Evolutionary conservation across 2,797 vertebrate genomes (phyloP).

Genomic region (Champsocephalus gunnari): DNA sequence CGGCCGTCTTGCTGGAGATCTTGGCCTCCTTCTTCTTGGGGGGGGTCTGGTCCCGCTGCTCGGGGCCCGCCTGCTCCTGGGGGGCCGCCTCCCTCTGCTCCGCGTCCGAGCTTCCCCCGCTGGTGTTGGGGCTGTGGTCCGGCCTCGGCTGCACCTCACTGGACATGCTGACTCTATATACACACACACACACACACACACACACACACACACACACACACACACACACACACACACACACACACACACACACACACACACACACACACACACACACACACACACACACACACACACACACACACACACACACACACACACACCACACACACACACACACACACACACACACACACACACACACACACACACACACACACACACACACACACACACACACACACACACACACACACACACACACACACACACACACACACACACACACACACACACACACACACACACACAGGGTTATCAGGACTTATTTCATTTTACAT

Average conservation of each 20-base stretch:
- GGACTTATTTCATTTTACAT: too few relatives aligned
- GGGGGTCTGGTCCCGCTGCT: slow-evolving; percentile 90
- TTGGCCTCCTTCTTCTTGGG: slow-evolving; percentile 96
- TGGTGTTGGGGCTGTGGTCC: slow-evolving; percentile 95
- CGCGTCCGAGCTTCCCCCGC: slow-evolving; percentile 93
- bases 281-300: background rate
- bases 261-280: background rate
- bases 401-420: background rate
- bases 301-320: background rate
- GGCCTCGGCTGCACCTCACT: slow-evolving; percentile 92
- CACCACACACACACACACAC: background rate
- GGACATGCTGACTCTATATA: slow-evolving; percentile 87
- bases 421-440: background rate
- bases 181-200: background rate
- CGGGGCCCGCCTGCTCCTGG: slow-evolving; percentile 83
- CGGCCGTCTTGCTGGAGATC: slow-evolving; percentile 95
- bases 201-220: background rate
- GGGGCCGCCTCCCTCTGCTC: slow-evolving; percentile 91
- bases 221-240: background rate
- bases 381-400: too few relatives aligned
- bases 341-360: background rate
- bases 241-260: background rate
- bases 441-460: background rate
- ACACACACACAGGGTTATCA: background rate
- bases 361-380: background rate